Base-by-base conservation (phyloP, 1,140 invertebrate genomes). In the Zaprionus vittiger region DNA sequence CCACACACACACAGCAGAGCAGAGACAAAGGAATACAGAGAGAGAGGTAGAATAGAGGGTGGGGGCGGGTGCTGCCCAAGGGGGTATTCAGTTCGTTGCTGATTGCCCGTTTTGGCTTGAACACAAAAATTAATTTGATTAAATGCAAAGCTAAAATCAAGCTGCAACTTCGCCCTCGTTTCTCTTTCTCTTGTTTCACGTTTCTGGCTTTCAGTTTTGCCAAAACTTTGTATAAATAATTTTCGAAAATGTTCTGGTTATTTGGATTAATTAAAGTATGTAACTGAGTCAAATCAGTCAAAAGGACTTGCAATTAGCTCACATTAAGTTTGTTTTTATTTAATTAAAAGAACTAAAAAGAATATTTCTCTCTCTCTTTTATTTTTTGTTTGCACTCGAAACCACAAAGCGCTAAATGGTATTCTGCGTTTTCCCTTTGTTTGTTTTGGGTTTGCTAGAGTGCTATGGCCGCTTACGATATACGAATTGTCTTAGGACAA, bases 121-220 rank as follows among this genome's bases (percentile, higher is more conserved):
- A 84, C 78, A 71, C 81, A 81, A 67, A 85, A 83, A 79, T 84
- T 84, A 85, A 84, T 84, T 84, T 84, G 79, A 84, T 84, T 84
- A 81, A 84, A 41, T 28, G 26, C 44, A 66, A 34, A 41, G 71
- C 34, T 64, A 70, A 81, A 64, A 31, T 54, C 17, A 26, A 54
- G 37, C 38, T 22, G 12, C 44, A 60, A 63, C 17, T 73, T 83
- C 60, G 67, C n/a, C 7, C 24, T 67, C 65, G 60, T 47, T 20
- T 4, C 17, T 37, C 20, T 15, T 63, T 31, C 20, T 11, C 28
- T 12, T 15, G 26, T 68, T 31, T 38, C 41, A 28, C 26, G 5
- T n/a, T 31, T 12, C 5, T 15, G n/a, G 20, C 12, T 31, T 38
- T 26, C 24, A 56, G 17, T 64, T 54, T 56, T 37, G 28, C 47